Base-by-base conservation (phyloP, 2,888 invertebrate genomes). In the Pollenia amentaria region DNA sequence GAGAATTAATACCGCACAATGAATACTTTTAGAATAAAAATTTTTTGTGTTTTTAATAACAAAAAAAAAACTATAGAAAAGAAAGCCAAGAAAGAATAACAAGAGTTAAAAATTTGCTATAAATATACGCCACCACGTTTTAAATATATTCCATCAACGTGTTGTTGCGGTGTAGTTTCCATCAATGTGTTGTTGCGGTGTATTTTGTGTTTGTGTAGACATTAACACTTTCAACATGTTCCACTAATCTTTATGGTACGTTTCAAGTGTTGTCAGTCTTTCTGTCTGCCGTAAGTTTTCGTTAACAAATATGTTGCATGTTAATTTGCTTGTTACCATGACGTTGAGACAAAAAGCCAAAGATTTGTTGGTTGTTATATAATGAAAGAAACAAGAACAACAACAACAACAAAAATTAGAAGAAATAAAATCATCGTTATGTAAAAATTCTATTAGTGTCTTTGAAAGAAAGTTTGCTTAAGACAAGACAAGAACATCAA, bases 201-300 rank as follows among this genome's bases (percentile, higher is more conserved):
- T 76, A 11, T 51, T 40, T 60, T 16, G 40, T 29, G 18, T 51
- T 57, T 75, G 55, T 75, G 60, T 11, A 77, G 64, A 72, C 42
- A 83, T 77, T 72, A 83, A 83, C 83, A 83, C 77, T 83, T 83
- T 72, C 53, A 57, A 79, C 65, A 73, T 84, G 57, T 60, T 73
- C 8, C 42, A 75, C 72, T 78, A 57, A 77, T 73, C 84, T 67
- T 65, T 60, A n/a, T 57, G 18, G 42, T 76, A 82, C 44, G 16
- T 42, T 70, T 44, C 48, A 76, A 69, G 42, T 62, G 55, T 48
- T 53, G 12, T 40, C 14, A 21, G n/a, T 53, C 21, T 16, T n/a
- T 62, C 9, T 46, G 44, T 62, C 12, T 69, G 11, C 57, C 29
- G n/a, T 29, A 11, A 4, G 7, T 44, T 70, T 65, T n/a, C 11